phyloP scores from a whole-genome alignment of 2,888 invertebrate species.

The Melieria picta region DNA sequence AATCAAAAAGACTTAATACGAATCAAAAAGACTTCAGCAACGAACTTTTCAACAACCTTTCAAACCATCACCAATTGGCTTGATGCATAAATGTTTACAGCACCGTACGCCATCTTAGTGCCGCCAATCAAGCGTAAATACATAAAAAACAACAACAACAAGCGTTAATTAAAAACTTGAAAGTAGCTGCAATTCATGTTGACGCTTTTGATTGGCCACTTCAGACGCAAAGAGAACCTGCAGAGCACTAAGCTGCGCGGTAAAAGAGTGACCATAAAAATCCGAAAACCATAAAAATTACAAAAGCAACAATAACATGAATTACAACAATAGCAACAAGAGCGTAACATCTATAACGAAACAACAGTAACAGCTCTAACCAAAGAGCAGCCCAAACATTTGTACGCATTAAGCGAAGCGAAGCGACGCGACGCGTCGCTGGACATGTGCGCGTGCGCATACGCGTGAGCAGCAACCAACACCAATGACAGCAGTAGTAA shows the following conservation, averaged over 20 bases:
- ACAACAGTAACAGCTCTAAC: no score
- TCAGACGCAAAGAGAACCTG: not conserved
- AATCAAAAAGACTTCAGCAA: not conserved
- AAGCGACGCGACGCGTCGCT: not conserved
- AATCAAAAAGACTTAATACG: not conserved
- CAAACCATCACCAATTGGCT: not conserved
- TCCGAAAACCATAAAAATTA: not conserved
- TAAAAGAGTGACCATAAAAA: not conserved
- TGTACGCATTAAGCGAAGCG: not conserved
- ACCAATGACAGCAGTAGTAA: not conserved
- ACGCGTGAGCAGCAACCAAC: not conserved
- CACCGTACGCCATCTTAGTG: not conserved
- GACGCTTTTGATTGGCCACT: constrained; percentile 4
- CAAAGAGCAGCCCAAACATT: not conserved
- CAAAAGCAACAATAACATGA: not conserved
- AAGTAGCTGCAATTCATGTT: not conserved
- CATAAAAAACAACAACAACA: constrained; percentile 2
- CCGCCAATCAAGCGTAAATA: not conserved
- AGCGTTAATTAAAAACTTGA: constrained; percentile 22
- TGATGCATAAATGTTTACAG: not conserved
- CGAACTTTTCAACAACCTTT: not conserved
- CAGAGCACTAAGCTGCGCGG: no score
- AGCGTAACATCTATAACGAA: no score
- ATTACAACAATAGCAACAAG: no score
- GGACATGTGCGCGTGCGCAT: not conserved